phyloP scores from a whole-genome alignment of 2,113 vertebrate species.

The Hystrix cristata region DNA sequence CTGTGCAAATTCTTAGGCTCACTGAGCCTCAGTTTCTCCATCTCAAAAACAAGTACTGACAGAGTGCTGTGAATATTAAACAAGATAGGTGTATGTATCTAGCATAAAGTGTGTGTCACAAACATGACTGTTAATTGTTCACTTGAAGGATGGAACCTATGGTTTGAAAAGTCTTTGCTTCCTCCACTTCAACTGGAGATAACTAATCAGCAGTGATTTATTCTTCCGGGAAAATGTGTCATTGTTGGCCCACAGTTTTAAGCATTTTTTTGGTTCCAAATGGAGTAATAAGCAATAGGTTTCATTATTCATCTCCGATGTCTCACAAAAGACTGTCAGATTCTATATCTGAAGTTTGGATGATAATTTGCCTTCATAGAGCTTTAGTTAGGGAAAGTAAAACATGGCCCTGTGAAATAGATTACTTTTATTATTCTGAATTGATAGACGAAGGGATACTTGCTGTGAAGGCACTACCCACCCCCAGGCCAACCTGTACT shows the following conservation, averaged over 20 bases:
- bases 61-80: neutral
- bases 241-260: neutral
- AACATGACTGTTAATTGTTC: neutral
- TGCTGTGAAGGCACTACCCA: neutral
- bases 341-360: conserved; percentile 8
- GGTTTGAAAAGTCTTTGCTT: neutral
- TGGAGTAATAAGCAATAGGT: neutral
- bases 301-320: neutral
- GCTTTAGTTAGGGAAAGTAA: neutral
- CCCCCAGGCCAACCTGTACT: neutral
- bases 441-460: neutral
- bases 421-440: neutral
- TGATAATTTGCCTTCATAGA: conserved; percentile 4
- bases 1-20: neutral
- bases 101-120: neutral
- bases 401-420: neutral
- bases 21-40: neutral
- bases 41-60: neutral
- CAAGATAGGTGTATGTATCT: neutral
- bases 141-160: neutral
- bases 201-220: neutral
- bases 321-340: neutral
- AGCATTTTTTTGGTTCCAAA: neutral
- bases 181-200: neutral
- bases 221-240: neutral